Conservation (phyloP, 2,797 vertebrate genomes). For the Ateles fusciceps region DNA sequence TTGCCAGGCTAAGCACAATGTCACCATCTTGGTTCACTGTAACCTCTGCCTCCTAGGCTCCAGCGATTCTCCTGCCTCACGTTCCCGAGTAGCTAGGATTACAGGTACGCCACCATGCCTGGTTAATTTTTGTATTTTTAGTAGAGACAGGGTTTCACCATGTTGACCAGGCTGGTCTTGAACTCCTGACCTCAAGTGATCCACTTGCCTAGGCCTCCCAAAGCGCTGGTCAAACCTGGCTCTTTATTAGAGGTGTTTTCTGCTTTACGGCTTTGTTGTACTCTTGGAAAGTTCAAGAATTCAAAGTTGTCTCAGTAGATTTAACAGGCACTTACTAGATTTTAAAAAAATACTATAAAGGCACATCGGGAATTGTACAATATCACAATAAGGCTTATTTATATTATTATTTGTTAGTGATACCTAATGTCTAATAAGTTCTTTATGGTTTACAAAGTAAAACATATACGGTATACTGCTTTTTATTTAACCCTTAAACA, state of each 20-base stretch:
- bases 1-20: too few relatives aligned
- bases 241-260: not conserved
- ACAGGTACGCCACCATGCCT: accelerated
- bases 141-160: too few relatives aligned
- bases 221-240: not conserved
- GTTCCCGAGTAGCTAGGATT: too few relatives aligned
- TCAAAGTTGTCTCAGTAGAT: not conserved
- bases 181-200: too few relatives aligned
- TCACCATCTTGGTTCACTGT: too few relatives aligned
- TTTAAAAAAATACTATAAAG: not conserved
- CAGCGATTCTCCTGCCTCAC: too few relatives aligned
- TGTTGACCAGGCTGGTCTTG: too few relatives aligned
- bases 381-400: not conserved
- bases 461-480: not conserved
- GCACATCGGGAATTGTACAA: not conserved
- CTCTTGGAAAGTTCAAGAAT: conserved; percentile 13
- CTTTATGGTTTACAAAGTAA: conserved; percentile 28
- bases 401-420: not conserved
- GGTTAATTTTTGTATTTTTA: too few relatives aligned
- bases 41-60: too few relatives aligned
- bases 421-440: not conserved
- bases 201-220: too few relatives aligned
- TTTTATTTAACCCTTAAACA: not conserved
- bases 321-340: not conserved
- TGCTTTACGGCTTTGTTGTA: conserved; percentile 5